Conservation (phyloP, 2,888 invertebrate genomes). For the Asteroscopus sphinx region DNA sequence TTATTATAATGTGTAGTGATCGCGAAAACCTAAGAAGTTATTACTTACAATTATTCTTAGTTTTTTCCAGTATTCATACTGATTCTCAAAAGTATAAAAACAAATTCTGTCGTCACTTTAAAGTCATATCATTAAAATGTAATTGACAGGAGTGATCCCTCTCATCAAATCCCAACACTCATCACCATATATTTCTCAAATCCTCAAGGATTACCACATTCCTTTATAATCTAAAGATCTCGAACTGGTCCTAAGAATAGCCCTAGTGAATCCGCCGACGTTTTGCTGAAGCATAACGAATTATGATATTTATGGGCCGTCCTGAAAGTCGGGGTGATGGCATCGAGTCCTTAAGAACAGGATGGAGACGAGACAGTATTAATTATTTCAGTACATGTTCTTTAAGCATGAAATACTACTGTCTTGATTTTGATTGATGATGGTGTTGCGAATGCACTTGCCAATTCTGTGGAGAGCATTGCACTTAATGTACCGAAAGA, state of each 20-base stretch:
- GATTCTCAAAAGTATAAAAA: too few relatives aligned
- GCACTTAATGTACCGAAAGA: constrained; percentile 5
- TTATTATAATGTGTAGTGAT: too few relatives aligned
- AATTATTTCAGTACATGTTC: constrained; percentile 41
- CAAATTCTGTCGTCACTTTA: too few relatives aligned
- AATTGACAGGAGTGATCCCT: constrained; percentile 16
- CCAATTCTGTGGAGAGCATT: constrained; percentile 37
- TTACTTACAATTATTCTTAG: too few relatives aligned
- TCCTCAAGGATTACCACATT: constrained; percentile 46
- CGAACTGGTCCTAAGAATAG: constrained; percentile 36
- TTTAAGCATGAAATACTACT: constrained; percentile 18
- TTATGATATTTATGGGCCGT: constrained; percentile 51
- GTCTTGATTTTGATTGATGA: constrained; percentile 44
- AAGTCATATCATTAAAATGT: neutral
- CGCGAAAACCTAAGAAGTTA: too few relatives aligned
- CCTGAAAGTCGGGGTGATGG: constrained; percentile 30
- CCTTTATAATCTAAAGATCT: constrained; percentile 45
- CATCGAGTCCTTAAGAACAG: constrained; percentile 36
- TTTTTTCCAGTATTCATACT: too few relatives aligned
- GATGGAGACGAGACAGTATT: constrained; percentile 51
- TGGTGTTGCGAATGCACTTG: constrained; percentile 22
- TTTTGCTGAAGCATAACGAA: constrained; percentile 51
- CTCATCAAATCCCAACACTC: constrained; percentile 5
- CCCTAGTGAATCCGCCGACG: constrained; percentile 30
- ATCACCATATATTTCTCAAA: constrained; percentile 44